A percentile compares a stretch with the other conserved stretches of the same genome.
Conservation (phyloP, 1,140 invertebrate genomes). For the Diachasmimorpha longicaudata region DNA sequence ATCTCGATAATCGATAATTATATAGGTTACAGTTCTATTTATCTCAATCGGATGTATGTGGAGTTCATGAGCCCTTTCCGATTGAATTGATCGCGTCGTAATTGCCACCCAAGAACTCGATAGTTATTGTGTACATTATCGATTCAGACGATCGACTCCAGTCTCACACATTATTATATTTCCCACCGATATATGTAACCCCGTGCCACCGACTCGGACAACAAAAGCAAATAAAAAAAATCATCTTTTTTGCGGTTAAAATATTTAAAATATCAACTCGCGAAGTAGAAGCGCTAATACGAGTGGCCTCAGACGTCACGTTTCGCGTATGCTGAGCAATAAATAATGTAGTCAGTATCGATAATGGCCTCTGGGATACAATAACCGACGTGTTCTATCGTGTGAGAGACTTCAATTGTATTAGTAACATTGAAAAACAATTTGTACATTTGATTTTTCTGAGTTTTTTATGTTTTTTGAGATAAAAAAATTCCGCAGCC, state of each 20-base stretch:
- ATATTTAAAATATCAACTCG: constrained; percentile 53
- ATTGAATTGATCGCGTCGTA: neutral
- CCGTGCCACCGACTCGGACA: too few relatives aligned
- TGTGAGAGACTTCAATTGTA: constrained; percentile 2
- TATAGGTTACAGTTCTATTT: neutral
- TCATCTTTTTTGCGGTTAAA: constrained; percentile 40
- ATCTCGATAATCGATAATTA: neutral
- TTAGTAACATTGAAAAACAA: neutral
- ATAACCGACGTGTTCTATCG: neutral
- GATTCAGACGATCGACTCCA: neutral
- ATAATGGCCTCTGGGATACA: constrained; percentile 43
- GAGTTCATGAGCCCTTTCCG: neutral
- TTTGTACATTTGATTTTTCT: neutral
- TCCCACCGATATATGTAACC: neutral
- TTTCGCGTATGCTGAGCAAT: constrained; percentile 56
- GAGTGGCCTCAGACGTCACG: constrained; percentile 49
- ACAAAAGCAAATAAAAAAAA: constrained; percentile 16
- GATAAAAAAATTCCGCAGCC: too few relatives aligned
- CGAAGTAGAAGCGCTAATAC: constrained; percentile 54
- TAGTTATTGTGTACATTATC: constrained; percentile 9
- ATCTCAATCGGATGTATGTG: neutral
- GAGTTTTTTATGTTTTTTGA: neutral
- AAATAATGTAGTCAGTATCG: constrained; percentile 56
- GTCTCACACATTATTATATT: constrained; percentile 12
- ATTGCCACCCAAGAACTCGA: constrained; percentile 9